Evolutionary conservation across 37 sponge, comb jelly and placozoan genomes (phyloP), one percentile per base, ranked within the genome.

Genomic region (Aplysina aerophoba): DNA sequence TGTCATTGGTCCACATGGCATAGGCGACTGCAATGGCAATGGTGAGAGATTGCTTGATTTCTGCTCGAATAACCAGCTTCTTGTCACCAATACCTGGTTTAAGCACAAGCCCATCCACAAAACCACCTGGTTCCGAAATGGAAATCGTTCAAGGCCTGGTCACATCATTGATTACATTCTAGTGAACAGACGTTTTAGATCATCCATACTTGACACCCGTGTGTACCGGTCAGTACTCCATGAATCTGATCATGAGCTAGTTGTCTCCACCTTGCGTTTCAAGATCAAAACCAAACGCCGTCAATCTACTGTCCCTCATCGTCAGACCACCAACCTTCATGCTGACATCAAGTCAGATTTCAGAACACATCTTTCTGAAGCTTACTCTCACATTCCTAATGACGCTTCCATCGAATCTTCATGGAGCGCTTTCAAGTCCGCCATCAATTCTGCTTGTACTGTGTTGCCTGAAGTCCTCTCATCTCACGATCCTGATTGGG

Each of bases 1-100:
- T 20, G 66, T 65, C 13, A 65, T 65, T 65, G 66, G 66, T 65
- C 66, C 66, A 65, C 66, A 65, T 16, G 66, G 66, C 22, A 30
- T 65, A 16, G 66, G 66, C 6, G 66, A 65, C 19, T 20, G 13
- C 19, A 65, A 65, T 16, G 22, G 66, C 13, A 65, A 65, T 65
- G 66, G 66, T 20, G 22, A 11, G 13, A 20, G 66, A 16, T 16
- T 65, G 22, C 22, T 65, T 20, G 66, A 65, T 16, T 65, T 20
- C 22, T 65, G 66, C 6, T 11, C 22, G 6, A 65, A 16, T 16
- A 65, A 65, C 22, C 66, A 65, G 22, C 66, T 65, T 16, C 13
- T 65, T 16, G 27, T 65, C 27, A 65, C 66, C 13, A 65, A 65
- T 16, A 65, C 66, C 12, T 65, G 66, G 66, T 81, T 58, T 6